Percentiles rank a stretch among this genome's conserved stretches.
These are phyloP conservation scores for Anagyrus pseudococci DNA, from an alignment of 2,888 invertebrate species.

Conservation along the genomic window DNA sequence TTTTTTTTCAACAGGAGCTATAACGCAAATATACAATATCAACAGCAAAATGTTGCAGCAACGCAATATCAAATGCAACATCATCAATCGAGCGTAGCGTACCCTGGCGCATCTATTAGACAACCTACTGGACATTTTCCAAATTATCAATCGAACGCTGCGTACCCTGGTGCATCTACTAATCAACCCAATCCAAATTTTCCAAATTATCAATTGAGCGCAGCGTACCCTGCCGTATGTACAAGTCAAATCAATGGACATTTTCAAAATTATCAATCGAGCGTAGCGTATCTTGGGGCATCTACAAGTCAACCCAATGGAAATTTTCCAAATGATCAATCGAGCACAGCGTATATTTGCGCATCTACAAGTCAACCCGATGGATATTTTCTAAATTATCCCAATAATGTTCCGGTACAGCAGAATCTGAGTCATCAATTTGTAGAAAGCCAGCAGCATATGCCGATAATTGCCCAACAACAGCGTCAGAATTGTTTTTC, in stretches of 20 bases:
- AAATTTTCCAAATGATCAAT: no score
- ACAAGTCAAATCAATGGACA: slow-evolving; percentile 52
- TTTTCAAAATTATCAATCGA: slow-evolving; percentile 56
- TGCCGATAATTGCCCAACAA: slow-evolving; percentile 63
- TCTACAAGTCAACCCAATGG: no score
- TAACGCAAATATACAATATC: no score
- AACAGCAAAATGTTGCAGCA: slow-evolving; percentile 52
- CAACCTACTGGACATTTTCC: slow-evolving; percentile 53
- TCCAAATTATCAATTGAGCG: slow-evolving; percentile 51
- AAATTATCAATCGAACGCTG: slow-evolving; percentile 49
- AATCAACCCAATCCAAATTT: slow-evolving; percentile 52
- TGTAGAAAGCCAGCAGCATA: slow-evolving; percentile 51
- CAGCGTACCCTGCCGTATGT: no score
- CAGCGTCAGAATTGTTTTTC: no score
- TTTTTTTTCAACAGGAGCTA: no score
- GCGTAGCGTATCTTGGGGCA: no score
- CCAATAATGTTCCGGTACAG: slow-evolving; percentile 55
- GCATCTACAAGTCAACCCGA: no score
- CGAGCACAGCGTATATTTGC: no score
- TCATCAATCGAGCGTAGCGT: slow-evolving; percentile 42
- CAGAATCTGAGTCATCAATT: slow-evolving; percentile 56
- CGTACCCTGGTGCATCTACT: slow-evolving; percentile 19
- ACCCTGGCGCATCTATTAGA: slow-evolving; percentile 35
- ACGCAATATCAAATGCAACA: slow-evolving; percentile 52
- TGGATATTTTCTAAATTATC: no score